Base-by-base conservation (phyloP, 2,888 invertebrate genomes). In the Meloe dianella region DNA sequence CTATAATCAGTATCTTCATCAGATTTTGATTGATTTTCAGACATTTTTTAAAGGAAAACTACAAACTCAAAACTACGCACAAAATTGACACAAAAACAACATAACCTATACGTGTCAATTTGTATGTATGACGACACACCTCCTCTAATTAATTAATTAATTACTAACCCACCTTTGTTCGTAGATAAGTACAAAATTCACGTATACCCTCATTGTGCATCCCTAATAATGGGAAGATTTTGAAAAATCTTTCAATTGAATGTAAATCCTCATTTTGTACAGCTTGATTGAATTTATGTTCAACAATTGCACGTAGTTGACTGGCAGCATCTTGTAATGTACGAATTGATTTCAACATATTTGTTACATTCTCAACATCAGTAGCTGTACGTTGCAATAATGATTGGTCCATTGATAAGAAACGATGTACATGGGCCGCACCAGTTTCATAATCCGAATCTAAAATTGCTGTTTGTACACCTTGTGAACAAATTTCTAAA, bases 391-490 rank as follows among this genome's bases (percentile, higher is more conserved):
- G 89, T 77, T 91, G 89, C 8, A 95, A 80, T 12, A 93, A 85
- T 69, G 90, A 90, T 78, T 96, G 95, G 85, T 97, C 97, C 91
- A 98, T 95, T 63, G 93, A 91, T 54, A 97, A 86, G 84, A 96
- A 98, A 56, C 98, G 89, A 75, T 97, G 95, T 57, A 99, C 93
- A 80, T 98, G 98, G 0, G 91, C 95, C 12, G 98, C 98, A 63
- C 97, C 97, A 85, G 94, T 93, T 84, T 99, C 99, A 85, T 94
- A 98, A 82, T 99, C 97, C 84, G 98, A 97, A 75, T 95, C 94
- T 71, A 91, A 89, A 63, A 99, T 91, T 0, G 99, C 97, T 60
- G 93, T 91, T 72, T 96, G 93, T 0, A 99, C 98, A n/a, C 98
- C 98, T 81, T 97, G 95, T 60, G 97, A 96, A 82, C 98, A 99